These are phyloP conservation scores for Volucella bombylans DNA, from an alignment of 2,888 invertebrate genomes.

Conservation along the genomic window DNA sequence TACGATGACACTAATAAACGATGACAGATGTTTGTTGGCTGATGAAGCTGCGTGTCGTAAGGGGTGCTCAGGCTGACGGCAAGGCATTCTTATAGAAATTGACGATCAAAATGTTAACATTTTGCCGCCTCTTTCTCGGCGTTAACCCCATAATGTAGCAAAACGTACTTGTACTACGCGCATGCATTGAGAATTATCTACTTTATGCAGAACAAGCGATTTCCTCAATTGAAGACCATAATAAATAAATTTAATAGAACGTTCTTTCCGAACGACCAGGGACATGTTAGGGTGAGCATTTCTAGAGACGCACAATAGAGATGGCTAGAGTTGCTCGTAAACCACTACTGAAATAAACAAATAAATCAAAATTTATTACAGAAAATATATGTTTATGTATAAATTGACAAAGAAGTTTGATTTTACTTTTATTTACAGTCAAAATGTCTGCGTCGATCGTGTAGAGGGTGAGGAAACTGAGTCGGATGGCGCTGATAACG, in stretches of 20 bases:
- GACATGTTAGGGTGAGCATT: constrained; percentile 3
- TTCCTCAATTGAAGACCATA: constrained; percentile 67
- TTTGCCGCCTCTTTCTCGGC: constrained; percentile 47
- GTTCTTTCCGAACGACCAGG: constrained; percentile 26
- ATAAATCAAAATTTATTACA: neutral
- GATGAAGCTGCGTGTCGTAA: constrained; percentile 12
- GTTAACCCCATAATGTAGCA: constrained; percentile 46
- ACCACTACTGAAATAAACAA: no score
- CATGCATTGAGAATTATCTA: constrained; percentile 59
- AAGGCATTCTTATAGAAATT: constrained; percentile 16
- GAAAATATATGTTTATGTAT: neutral
- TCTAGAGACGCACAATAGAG: neutral
- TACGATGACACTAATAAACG: constrained; percentile 13
- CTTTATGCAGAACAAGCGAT: constrained; percentile 65
- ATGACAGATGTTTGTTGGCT: constrained; percentile 14
- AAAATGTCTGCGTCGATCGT: constrained; percentile 86
- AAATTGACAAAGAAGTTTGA: constrained; percentile 5
- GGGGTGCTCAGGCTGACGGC: constrained; percentile 6
- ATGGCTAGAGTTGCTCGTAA: no score
- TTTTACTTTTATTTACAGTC: constrained; percentile 80
- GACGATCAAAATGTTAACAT: constrained; percentile 8
- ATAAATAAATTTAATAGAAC: constrained; percentile 44
- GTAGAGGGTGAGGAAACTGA: constrained; percentile 81
- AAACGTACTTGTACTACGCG: neutral
- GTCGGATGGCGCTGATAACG: constrained; percentile 74